These are phyloP conservation scores for Phrynocephalus forsythii DNA, from an alignment of 2,797 vertebrate genomes.

Conservation along the genomic window DNA sequence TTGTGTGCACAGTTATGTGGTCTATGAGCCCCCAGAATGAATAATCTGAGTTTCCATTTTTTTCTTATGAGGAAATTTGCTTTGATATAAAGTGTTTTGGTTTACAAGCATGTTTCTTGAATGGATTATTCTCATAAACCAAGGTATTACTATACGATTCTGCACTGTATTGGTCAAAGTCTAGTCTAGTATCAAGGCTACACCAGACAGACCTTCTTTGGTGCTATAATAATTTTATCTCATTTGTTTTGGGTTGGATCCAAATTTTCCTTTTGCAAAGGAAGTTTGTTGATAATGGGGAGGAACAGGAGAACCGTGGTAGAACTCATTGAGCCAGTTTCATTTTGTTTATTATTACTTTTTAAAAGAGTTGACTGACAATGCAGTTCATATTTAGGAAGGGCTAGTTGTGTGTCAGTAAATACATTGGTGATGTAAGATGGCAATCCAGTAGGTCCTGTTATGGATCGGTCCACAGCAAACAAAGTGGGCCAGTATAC, in stretches of 20 bases:
- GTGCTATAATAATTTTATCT: not conserved
- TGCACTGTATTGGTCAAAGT: not conserved
- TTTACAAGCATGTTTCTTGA: no score
- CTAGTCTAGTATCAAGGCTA: not conserved
- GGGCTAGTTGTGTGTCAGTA: not conserved
- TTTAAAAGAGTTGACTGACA: not conserved
- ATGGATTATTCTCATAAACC: no score
- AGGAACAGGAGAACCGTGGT: not conserved
- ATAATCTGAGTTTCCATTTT: no score
- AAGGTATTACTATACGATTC: not conserved
- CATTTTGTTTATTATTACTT: not conserved
- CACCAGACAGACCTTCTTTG: not conserved
- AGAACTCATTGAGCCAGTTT: not conserved
- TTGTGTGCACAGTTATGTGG: no score
- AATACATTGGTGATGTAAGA: not conserved
- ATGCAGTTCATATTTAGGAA: not conserved
- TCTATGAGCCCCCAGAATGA: no score
- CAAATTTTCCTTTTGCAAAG: not conserved
- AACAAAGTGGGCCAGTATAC: conserved; percentile 7
- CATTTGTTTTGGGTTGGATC: not conserved
- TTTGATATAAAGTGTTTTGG: no score
- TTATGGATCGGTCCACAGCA: conserved; percentile 6
- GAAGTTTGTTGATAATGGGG: not conserved
- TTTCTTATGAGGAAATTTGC: no score
- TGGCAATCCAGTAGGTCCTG: not conserved